Conservation (phyloP, 2,113 vertebrate genomes). For the Datnioides undecimradiatus region DNA sequence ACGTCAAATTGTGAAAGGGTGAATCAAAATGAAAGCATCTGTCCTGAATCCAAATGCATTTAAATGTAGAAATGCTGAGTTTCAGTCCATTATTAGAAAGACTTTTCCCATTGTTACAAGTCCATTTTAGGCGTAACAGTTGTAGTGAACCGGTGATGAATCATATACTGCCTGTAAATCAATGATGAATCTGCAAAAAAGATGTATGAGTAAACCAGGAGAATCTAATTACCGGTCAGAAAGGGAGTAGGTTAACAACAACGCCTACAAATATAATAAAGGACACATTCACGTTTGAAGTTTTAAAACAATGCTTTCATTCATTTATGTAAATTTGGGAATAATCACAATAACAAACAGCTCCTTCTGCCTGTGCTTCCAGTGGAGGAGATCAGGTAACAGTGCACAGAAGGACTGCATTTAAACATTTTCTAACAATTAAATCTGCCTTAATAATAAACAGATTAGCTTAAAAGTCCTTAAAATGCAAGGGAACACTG, state of each 20-base stretch:
- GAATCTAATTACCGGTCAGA: background rate
- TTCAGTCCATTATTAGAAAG: background rate
- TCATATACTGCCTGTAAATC: background rate
- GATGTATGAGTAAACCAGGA: background rate
- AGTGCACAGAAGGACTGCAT: too few species aligned
- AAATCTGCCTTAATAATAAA: background rate
- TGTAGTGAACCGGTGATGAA: background rate
- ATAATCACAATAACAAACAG: too few species aligned
- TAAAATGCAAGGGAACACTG: background rate
- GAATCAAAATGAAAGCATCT: background rate
- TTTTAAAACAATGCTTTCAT: too few species aligned
- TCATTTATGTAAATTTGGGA: too few species aligned
- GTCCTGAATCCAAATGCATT: background rate
- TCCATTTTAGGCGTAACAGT: background rate
- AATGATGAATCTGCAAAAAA: conserved; percentile 1
- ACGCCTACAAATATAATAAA: too few species aligned
- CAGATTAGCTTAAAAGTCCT: background rate
- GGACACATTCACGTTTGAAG: too few species aligned
- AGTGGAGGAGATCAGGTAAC: too few species aligned
- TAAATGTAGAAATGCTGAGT: background rate
- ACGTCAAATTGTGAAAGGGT: background rate
- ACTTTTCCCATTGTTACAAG: background rate
- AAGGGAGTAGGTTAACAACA: too few species aligned
- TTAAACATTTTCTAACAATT: too few species aligned
- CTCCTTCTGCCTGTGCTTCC: too few species aligned